Percentiles rank a stretch among this genome's conserved stretches.
phyloP scores from a whole-genome alignment of 1,140 invertebrate species.

The Sesamia nonagrioides region DNA sequence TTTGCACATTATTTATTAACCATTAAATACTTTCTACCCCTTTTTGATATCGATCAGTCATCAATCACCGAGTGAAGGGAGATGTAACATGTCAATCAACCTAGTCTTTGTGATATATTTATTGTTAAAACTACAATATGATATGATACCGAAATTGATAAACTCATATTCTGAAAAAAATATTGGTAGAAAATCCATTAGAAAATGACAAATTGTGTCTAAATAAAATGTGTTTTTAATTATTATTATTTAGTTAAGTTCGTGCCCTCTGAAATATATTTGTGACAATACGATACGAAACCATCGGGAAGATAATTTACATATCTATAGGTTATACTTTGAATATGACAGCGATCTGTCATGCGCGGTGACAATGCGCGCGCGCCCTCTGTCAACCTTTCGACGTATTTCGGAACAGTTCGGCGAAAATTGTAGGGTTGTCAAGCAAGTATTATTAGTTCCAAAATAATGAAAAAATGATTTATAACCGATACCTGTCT shows the following conservation, averaged over 20 bases:
- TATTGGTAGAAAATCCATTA: background rate
- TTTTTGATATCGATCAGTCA: conserved; percentile 17
- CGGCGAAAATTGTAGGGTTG: conserved; percentile 28
- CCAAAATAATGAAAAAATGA: conserved; percentile 18
- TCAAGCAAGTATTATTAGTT: conserved; percentile 37
- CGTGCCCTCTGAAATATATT: conserved; percentile 29
- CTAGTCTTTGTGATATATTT: conserved; percentile 9
- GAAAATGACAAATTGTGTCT: conserved; percentile 18
- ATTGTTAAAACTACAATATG: conserved; percentile 9
- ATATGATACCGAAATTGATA: conserved; percentile 10
- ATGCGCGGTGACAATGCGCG: conserved; percentile 67
- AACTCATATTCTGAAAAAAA: conserved; percentile 2
- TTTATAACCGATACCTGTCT: background rate
- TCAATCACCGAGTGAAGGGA: conserved; percentile 10
- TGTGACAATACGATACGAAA: conserved; percentile 16
- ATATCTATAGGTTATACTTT: conserved; percentile 75
- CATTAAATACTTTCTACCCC: conserved; percentile 2
- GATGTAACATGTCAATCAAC: conserved; percentile 16
- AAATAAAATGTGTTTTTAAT: conserved; percentile 27
- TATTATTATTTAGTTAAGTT: conserved; percentile 31
- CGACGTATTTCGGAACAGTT: conserved; percentile 41
- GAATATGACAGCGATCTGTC: conserved; percentile 82
- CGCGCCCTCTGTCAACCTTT: conserved; percentile 71
- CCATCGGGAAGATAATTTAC: conserved; percentile 65
- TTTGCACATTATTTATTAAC: conserved; percentile 10